These are phyloP conservation scores for Nilaparvata lugens DNA, from an alignment of 1,140 invertebrate species.

Conservation along the genomic window DNA sequence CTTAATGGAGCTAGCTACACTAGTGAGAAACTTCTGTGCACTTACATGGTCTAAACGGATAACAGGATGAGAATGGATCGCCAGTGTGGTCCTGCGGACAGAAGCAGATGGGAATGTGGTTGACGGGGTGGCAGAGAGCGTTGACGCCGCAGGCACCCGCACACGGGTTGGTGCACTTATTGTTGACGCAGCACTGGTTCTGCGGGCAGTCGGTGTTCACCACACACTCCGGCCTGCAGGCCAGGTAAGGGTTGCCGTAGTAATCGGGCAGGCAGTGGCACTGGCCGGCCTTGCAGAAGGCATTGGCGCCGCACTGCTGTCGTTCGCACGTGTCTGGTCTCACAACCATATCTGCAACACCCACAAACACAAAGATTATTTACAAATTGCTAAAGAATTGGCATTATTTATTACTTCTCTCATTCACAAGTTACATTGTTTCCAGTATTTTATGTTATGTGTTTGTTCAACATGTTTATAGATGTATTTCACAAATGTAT, in stretches of 20 bases:
- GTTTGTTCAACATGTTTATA: too few species aligned
- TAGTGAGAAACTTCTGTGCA: too few species aligned
- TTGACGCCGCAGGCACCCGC: slow-evolving; percentile 62
- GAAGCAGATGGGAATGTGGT: slow-evolving; percentile 68
- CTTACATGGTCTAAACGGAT: slow-evolving; percentile 36
- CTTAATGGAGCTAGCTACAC: too few species aligned
- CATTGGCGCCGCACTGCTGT: slow-evolving; percentile 64
- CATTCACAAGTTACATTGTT: too few species aligned
- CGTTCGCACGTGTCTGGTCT: slow-evolving; percentile 53
- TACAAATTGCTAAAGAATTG: too few species aligned
- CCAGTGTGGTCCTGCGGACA: slow-evolving; percentile 61
- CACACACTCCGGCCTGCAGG: slow-evolving; percentile 67
- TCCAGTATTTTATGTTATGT: too few species aligned
- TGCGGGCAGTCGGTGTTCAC: slow-evolving; percentile 64
- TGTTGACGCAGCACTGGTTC: slow-evolving; percentile 61
- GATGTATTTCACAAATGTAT: too few species aligned
- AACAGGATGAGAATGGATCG: slow-evolving; percentile 69
- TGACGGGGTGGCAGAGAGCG: slow-evolving; percentile 62
- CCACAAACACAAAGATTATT: too few species aligned
- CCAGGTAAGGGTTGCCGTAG: slow-evolving; percentile 52
- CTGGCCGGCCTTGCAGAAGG: slow-evolving; percentile 51
- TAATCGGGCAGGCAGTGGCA: slow-evolving; percentile 57
- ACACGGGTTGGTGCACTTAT: slow-evolving; percentile 72
- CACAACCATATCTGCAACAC: slow-evolving; percentile 30
- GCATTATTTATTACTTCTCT: too few species aligned